Evolutionary conservation across 2,888 invertebrate genomes (phyloP).

Genomic region (Onthophagus sagittarius): DNA sequence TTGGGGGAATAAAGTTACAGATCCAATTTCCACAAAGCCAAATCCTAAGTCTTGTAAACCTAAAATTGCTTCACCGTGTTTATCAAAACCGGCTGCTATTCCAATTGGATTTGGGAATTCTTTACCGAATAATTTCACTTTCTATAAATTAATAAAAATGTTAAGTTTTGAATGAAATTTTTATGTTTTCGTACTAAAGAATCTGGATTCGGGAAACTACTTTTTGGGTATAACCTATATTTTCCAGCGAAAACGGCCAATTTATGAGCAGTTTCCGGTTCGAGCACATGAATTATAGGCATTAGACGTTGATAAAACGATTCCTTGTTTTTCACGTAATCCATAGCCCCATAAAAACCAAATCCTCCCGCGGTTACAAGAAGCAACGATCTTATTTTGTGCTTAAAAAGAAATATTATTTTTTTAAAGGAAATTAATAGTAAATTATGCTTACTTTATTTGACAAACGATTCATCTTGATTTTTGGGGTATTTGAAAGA

Average conservation of each 20-base stretch:
- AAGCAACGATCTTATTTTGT: constrained; percentile 65
- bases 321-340: constrained; percentile 66
- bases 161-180: background rate
- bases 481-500: background rate
- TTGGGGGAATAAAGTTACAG: constrained; percentile 92
- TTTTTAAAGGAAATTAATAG: background rate
- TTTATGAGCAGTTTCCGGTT: constrained; percentile 81
- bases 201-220: constrained; percentile 58
- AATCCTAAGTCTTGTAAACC: constrained; percentile 84
- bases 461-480: constrained; percentile 16
- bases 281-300: constrained; percentile 66
- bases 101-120: constrained; percentile 87
- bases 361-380: constrained; percentile 63
- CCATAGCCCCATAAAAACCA: constrained; percentile 63
- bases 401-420: constrained; percentile 47
- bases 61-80: constrained; percentile 87
- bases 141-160: constrained; percentile 48
- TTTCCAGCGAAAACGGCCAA: constrained; percentile 73
- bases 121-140: constrained; percentile 66
- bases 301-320: constrained; percentile 73
- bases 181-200: constrained; percentile 55
- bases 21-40: constrained; percentile 94
- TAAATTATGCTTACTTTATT: constrained; percentile 1
- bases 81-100: constrained; percentile 98
- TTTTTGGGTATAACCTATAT: constrained; percentile 67